Percentiles rank a stretch among this genome's conserved stretches.
phyloP scores from a whole-genome alignment of 2,797 vertebrate species.

The Spondyliosoma cantharus region DNA sequence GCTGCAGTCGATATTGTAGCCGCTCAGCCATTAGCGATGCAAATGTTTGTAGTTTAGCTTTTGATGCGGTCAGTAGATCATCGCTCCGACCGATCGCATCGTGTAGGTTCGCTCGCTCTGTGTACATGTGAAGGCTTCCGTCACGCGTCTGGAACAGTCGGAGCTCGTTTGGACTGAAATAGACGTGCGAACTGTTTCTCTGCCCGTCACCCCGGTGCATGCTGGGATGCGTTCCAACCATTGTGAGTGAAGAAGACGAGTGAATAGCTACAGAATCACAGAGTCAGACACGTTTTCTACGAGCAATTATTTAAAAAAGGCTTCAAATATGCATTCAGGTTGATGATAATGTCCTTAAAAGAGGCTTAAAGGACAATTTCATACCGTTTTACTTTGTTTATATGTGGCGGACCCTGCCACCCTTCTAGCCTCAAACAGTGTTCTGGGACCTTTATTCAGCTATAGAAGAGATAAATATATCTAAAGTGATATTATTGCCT shows the following conservation, averaged over 20 bases:
- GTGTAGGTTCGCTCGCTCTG: not conserved
- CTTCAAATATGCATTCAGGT: not conserved
- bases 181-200: not conserved
- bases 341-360: too few relatives aligned
- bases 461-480: too few relatives aligned
- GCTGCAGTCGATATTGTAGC: constrained; percentile 11
- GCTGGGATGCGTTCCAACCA: constrained; percentile 22
- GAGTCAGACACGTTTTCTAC: not conserved
- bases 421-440: too few relatives aligned
- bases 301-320: not conserved
- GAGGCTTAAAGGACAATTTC: too few relatives aligned
- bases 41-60: constrained; percentile 5
- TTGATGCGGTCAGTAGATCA: constrained; percentile 1
- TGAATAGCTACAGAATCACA: not conserved
- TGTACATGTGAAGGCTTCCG: not conserved
- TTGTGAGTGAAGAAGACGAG: not conserved
- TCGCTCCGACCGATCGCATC: not conserved
- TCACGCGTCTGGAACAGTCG: not conserved
- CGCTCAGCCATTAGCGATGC: constrained; percentile 3
- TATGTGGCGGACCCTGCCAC: too few relatives aligned
- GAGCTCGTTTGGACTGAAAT: constrained; percentile 9
- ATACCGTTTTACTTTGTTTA: too few relatives aligned
- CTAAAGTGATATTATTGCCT: too few relatives aligned
- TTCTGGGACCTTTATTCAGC: too few relatives aligned
- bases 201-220: constrained; percentile 9